phyloP scores from a whole-genome alignment of 2,797 vertebrate genomes.

The Trachurus trachurus region DNA sequence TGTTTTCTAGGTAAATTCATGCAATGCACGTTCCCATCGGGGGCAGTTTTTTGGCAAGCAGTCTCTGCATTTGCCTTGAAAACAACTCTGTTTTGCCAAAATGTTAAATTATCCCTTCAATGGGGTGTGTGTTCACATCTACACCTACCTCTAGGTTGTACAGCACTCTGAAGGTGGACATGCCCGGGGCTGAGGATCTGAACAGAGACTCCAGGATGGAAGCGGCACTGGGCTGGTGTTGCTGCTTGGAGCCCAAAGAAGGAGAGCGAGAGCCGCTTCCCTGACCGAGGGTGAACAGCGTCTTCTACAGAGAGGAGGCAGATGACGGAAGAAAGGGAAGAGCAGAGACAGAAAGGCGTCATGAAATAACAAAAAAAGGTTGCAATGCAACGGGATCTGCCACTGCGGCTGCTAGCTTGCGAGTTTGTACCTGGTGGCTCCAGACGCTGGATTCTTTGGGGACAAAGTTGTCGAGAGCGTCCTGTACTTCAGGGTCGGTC shows the following conservation, averaged over 20 bases:
- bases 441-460: constrained; percentile 90
- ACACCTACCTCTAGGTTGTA: constrained; percentile 95
- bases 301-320: constrained; percentile 88
- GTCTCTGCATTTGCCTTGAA: no score
- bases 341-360: not conserved
- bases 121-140: not conserved
- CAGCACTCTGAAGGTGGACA: constrained; percentile 98
- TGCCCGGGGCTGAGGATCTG: constrained; percentile 96
- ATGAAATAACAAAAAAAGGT: not conserved
- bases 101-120: not conserved
- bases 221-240: constrained; percentile 97
- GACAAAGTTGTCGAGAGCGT: constrained; percentile 95
- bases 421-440: constrained; percentile 85
- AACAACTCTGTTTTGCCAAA: no score
- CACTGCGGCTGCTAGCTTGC: no score
- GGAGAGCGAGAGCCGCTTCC: constrained; percentile 95
- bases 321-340: not conserved
- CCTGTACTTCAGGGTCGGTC: constrained; percentile 98
- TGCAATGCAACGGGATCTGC: not conserved
- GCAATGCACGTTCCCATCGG: no score
- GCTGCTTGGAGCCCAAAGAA: constrained; percentile 94
- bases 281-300: constrained; percentile 92
- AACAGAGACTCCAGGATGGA: constrained; percentile 97
- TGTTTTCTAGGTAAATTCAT: no score
- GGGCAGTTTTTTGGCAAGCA: no score